Evolutionary conservation across 2,888 invertebrate species (phyloP), one percentile per base, ranked within the genome.

Genomic region (Drosophila nigricruria): DNA sequence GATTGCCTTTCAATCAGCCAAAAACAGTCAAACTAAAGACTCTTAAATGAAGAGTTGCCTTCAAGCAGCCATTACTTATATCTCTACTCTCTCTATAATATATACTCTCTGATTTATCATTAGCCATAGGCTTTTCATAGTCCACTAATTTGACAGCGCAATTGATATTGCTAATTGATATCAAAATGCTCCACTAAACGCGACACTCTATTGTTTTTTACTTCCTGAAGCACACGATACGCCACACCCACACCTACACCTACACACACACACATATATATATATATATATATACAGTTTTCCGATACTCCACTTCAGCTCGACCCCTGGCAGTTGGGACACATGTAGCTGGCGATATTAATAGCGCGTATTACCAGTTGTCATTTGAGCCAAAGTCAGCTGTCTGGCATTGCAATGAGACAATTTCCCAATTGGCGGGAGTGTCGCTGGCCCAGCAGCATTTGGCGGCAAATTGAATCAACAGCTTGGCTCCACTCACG

Each of bases 351-450:
- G 36, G 36, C 45, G 50, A 73, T 89, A 89, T 89, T 89, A 89
- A 86, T 86, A 78, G 85, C 78, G 47, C 61, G 72, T 88, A 89
- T 82, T 84, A 89, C 82, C 73, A 89, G 89, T 86, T 86, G 89
- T 86, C 86, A 86, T 86, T 85, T 74, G 85, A 89, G 80, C 88
- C 82, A 70, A 61, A 65, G 70, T 82, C 61, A 73, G 72, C 86
- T 86, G 86, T 86, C 86, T 58, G 54, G 54, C 65, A 70, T 43
- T 78, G 78, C 82, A 86, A 86, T 89, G 65, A 89, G 85, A 87
- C 89, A 87, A 89, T 87, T 89, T 84, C 77, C 84, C 75, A 84
- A 75, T 71, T 70, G 79, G 79, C 73, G 67, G 80, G 77, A 70
- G 82, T 79, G 68, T 66, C 74, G 65, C 36, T 32, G 40, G 65